These are phyloP conservation scores for Pelusios castaneus DNA, from an alignment of 2,113 vertebrate genomes.

Conservation along the genomic window DNA sequence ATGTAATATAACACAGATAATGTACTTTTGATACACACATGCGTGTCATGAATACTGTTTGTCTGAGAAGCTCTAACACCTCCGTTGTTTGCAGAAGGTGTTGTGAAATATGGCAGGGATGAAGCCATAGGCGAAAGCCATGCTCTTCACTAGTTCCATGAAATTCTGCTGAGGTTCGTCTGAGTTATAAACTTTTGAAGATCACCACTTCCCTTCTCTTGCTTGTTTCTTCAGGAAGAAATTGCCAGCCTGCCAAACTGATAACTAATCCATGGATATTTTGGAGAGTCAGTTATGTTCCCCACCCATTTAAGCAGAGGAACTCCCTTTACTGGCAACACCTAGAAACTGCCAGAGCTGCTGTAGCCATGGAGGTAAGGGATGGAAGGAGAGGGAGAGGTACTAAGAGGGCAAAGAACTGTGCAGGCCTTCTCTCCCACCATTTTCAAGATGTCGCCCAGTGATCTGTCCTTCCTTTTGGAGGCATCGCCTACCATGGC, in stretches of 20 bases:
- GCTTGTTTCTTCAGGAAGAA: not conserved
- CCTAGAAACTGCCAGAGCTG: not conserved
- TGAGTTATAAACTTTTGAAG: not conserved
- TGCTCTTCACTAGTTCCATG: not conserved
- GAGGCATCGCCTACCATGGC: not conserved
- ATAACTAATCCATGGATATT: not conserved
- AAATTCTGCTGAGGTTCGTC: not conserved
- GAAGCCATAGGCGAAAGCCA: not conserved
- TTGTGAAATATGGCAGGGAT: not conserved
- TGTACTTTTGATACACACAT: not conserved
- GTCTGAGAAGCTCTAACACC: not conserved
- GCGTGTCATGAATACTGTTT: not conserved
- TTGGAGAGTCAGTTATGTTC: not conserved
- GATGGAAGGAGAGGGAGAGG: not conserved
- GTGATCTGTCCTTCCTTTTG: not conserved
- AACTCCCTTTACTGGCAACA: not conserved
- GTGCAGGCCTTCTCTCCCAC: not conserved
- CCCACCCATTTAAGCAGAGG: not conserved
- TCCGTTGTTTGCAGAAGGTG: not conserved
- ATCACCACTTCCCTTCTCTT: not conserved
- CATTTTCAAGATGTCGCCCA: accelerated
- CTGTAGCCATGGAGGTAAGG: no score
- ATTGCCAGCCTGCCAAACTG: not conserved
- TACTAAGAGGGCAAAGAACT: not conserved
- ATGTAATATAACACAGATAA: not conserved